phyloP scores from a whole-genome alignment of 2,113 vertebrate species.

The Polypterus bichir region DNA sequence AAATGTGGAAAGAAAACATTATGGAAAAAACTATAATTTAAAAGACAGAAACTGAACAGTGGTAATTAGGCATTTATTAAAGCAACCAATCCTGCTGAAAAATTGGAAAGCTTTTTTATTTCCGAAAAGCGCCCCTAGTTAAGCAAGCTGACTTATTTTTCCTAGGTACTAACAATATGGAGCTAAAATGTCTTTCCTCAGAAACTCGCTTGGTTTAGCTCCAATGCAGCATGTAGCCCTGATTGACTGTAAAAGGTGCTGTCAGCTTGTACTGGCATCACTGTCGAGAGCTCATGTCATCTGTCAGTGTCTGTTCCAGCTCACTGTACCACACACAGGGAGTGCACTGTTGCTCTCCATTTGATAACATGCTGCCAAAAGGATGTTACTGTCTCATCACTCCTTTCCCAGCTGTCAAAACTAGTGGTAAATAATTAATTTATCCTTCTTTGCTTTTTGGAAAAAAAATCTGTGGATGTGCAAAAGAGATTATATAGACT shows the following conservation, averaged over 20 bases:
- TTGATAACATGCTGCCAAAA: constrained; percentile 74
- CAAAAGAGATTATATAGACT: neutral
- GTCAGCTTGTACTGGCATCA: constrained; percentile 80
- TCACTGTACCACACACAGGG: constrained; percentile 83
- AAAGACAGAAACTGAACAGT: too few species aligned
- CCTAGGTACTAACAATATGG: constrained; percentile 1
- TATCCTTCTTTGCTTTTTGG: constrained; percentile 42
- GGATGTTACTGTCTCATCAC: constrained; percentile 71
- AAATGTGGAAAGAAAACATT: too few species aligned
- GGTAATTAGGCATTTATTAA: too few species aligned
- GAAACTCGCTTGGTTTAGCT: constrained; percentile 58
- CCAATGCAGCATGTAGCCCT: constrained; percentile 47
- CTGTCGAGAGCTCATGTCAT: constrained; percentile 76
- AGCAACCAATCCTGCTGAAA: too few species aligned
- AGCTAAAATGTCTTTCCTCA: constrained; percentile 22
- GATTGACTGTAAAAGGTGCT: constrained; percentile 83
- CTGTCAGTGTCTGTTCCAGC: constrained; percentile 95
- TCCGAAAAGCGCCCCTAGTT: neutral
- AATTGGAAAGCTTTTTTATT: too few species aligned
- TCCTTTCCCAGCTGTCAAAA: constrained; percentile 90
- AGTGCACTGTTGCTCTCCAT: constrained; percentile 70
- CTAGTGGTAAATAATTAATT: constrained; percentile 86
- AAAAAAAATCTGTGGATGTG: constrained; percentile 11
- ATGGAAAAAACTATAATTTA: too few species aligned
- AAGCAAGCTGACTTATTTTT: constrained; percentile 2